Percentiles rank a stretch among this genome's conserved stretches.
Conservation (phyloP, 2,113 vertebrate genomes). For the Corythoichthys haematopterus region DNA sequence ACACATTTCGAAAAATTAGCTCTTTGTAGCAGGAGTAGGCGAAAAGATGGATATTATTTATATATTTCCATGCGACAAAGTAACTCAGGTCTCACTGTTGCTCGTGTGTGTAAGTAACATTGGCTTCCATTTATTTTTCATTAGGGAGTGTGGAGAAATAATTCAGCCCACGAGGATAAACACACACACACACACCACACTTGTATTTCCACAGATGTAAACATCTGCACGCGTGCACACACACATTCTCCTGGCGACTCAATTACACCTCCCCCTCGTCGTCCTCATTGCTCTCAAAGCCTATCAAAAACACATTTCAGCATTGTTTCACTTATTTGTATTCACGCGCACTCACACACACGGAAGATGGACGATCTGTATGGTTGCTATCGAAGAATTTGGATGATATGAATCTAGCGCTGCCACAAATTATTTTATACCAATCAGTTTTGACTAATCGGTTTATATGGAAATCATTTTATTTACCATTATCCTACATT, state of each 20-base stretch:
- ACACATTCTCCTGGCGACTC: conserved; percentile 36
- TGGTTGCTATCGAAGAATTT: too few relatives aligned
- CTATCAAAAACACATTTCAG: conserved; percentile 58
- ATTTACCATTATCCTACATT: too few relatives aligned
- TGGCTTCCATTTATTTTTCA: conserved; percentile 33
- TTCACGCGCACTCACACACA: conserved; percentile 19
- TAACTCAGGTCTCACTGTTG: background rate
- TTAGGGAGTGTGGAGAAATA: conserved; percentile 16
- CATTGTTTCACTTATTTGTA: conserved; percentile 57
- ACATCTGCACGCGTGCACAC: conserved; percentile 5
- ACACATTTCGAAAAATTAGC: too few relatives aligned
- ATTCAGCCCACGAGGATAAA: conserved; percentile 5
- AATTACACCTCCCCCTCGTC: conserved; percentile 39
- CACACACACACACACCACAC: background rate
- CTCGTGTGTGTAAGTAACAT: conserved; percentile 1
- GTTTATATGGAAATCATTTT: too few relatives aligned
- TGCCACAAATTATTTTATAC: too few relatives aligned
- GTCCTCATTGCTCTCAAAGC: conserved; percentile 32
- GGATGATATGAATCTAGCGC: too few relatives aligned
- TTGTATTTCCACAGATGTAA: conserved; percentile 3
- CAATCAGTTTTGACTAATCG: too few relatives aligned
- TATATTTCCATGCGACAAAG: background rate
- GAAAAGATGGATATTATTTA: background rate
- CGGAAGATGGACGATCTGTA: too few relatives aligned
- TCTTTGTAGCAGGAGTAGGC: too few relatives aligned